Base-by-base conservation (phyloP, 2,113 vertebrate genomes). In the Neolamprologus modestus region DNA sequence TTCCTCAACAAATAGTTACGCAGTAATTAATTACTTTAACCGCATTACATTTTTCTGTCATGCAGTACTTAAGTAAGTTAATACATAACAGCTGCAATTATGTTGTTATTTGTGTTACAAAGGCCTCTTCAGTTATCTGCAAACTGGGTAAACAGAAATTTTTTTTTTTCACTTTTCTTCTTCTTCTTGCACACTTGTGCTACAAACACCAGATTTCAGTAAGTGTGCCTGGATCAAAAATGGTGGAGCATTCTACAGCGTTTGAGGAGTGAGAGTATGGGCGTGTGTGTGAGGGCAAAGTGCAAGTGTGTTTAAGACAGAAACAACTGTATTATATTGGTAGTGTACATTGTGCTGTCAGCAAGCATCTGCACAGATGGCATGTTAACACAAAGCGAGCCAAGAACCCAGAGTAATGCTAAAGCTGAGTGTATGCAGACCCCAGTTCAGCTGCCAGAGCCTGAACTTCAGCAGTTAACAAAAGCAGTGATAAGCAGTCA, bases 271-370 rank as follows among this genome's bases (percentile, higher is more conserved):
- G 10, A n/a, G 33, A 5, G 2, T 66, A 5, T 5, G 33, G 61
- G 0, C 61, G 0, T 37, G 61, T 37, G 19, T 21, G 7, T 37
- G 33, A 68, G 31, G 33, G 61, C 19, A 66, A 66, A 37, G 33
- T 21, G 33, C 33, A 68, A 68, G 33, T 21, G 61, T 7, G 61
- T 66, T 35, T 35, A 66, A 35, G 10, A 66, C 17, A n/a, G 10
- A 66, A 66, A 66, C 31, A 66, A 66, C 61, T 12, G 19, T 0
- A 66, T 37, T 37, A 66, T 66, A 13, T 13, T 66, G 19, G 0
- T 66, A 0, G 10, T 66, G 19, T 0, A 66, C 17, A 0, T 37
- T 66, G 6, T 37, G 2, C 33, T 66, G 33, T 66, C 7, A 0
- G 61, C 61, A 66, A 37, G 7, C 19, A 37, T 66, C 61, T 66